phyloP scores from a whole-genome alignment of 2,113 vertebrate genomes.

The Lycaon pictus region DNA sequence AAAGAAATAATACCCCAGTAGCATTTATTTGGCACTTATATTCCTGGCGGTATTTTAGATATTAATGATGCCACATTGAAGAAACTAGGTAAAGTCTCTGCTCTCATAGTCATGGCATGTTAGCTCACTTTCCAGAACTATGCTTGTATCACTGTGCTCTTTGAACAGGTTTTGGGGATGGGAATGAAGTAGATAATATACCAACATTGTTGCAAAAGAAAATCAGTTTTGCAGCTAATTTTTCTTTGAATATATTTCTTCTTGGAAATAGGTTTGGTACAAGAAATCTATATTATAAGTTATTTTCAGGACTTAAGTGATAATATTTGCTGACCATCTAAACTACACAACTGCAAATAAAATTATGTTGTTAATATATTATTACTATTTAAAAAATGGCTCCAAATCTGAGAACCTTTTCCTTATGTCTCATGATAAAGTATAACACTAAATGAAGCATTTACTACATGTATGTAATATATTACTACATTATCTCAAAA shows the following conservation, averaged over 20 bases:
- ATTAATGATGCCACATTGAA: not conserved
- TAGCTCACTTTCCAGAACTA: not conserved
- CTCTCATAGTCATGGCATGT: not conserved
- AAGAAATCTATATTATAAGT: not conserved
- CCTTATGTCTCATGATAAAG: not conserved
- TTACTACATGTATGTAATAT: not conserved
- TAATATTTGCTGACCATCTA: not conserved
- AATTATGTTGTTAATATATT: not conserved
- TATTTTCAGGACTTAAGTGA: not conserved
- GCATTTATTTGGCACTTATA: not conserved
- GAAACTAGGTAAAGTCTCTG: not conserved
- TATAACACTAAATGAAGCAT: not conserved
- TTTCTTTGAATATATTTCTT: not conserved
- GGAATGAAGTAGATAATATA: not conserved
- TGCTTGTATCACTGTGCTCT: not conserved
- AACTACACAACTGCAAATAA: not conserved
- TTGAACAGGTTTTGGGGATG: not conserved
- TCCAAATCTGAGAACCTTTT: not conserved
- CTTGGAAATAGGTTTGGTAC: not conserved
- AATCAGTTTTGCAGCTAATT: not conserved
- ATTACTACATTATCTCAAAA: not conserved
- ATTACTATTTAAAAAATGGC: not conserved
- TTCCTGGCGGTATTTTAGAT: not conserved
- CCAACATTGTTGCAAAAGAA: not conserved
- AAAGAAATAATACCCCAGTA: not conserved